A percentile compares a stretch with the other conserved stretches of the same genome.
Conservation (phyloP, 2,113 vertebrate species). For the Hippocampus abdominalis region DNA sequence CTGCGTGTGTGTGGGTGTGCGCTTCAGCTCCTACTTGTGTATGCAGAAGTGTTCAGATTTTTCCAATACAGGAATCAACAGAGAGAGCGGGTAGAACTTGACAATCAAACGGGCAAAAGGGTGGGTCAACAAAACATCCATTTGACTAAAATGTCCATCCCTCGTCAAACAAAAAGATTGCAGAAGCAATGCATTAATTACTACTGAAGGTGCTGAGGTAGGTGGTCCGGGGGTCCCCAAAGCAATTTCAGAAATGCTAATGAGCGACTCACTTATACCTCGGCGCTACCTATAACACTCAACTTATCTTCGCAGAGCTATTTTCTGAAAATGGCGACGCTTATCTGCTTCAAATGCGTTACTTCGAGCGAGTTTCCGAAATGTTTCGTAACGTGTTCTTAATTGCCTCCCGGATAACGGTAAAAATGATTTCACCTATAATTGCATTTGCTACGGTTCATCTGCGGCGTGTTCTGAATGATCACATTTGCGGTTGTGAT, state of each 20-base stretch:
- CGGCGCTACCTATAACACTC: slow-evolving; percentile 22
- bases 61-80: slow-evolving; percentile 15
- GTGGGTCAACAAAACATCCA: neutral
- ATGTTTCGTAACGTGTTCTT: slow-evolving; percentile 33
- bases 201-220: neutral
- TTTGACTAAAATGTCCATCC: neutral
- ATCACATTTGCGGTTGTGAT: slow-evolving; percentile 37
- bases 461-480: slow-evolving; percentile 44
- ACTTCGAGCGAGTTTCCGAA: slow-evolving; percentile 32
- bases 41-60: slow-evolving; percentile 4
- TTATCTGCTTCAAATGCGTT: slow-evolving; percentile 32
- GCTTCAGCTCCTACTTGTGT: neutral
- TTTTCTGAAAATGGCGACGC: slow-evolving; percentile 32
- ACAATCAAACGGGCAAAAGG: slow-evolving; percentile 25
- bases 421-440: slow-evolving; percentile 55
- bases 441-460: slow-evolving; percentile 43
- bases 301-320: slow-evolving; percentile 20
- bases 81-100: slow-evolving; percentile 10
- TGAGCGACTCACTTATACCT: slow-evolving; percentile 4
- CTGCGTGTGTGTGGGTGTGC: neutral
- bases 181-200: neutral
- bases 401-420: slow-evolving; percentile 45
- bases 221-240: neutral
- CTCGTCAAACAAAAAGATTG: neutral
- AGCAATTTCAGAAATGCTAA: neutral